Conservation (phyloP, 2,113 vertebrate genomes). For the Willisornis vidua region DNA sequence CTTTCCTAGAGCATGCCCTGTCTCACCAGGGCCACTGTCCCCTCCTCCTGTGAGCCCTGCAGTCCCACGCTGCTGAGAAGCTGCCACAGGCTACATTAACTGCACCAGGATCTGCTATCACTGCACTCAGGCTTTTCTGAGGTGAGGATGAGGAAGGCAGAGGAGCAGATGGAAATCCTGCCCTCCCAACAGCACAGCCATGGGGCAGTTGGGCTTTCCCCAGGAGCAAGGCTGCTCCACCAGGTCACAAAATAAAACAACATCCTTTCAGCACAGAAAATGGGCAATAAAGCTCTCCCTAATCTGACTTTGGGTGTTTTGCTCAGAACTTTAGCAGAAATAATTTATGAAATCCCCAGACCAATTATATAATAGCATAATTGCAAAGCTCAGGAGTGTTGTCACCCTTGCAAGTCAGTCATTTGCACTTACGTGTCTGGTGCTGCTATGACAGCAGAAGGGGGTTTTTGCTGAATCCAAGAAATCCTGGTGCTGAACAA, state of each 20-base stretch:
- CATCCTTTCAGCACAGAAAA: neutral
- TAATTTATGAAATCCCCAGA: neutral
- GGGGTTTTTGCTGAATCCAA: neutral
- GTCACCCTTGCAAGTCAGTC: neutral
- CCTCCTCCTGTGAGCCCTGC: neutral
- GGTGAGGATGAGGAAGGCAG: neutral
- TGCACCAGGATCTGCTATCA: neutral
- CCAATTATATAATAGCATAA: neutral
- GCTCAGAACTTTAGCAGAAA: neutral
- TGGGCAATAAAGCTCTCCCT: neutral
- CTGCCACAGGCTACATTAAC: neutral
- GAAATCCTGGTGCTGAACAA: neutral
- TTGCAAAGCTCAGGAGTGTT: neutral
- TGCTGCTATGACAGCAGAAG: constrained; percentile 7
- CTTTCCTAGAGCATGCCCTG: neutral
- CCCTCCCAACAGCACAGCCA: neutral
- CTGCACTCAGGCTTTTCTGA: neutral
- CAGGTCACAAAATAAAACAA: neutral
- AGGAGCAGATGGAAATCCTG: neutral
- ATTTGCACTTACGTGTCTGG: neutral
- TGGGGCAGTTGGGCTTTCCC: neutral
- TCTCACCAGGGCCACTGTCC: neutral
- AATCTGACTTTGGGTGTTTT: neutral
- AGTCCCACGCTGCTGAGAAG: neutral
- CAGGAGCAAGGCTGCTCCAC: neutral